A percentile compares a stretch with the other conserved stretches of the same genome.
These are phyloP conservation scores for Myanophis thanlyinensis DNA, from an alignment of 2,113 vertebrate genomes.

Conservation along the genomic window DNA sequence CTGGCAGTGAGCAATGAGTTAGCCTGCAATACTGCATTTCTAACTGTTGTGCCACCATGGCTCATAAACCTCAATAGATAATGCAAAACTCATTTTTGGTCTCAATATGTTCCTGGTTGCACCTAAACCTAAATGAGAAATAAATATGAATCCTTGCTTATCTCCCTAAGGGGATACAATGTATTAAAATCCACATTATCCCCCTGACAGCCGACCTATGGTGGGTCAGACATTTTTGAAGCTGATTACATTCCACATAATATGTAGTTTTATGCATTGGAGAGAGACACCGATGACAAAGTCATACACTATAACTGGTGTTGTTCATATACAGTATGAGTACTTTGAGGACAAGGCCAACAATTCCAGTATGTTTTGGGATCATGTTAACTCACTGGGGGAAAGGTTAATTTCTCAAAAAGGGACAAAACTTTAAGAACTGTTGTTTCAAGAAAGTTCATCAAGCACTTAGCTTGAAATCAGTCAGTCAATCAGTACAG, in stretches of 20 bases:
- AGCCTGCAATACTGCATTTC: too few relatives aligned
- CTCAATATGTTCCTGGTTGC: background rate
- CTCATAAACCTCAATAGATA: background rate
- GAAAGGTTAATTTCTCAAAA: background rate
- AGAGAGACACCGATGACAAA: background rate
- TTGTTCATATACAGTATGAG: too few relatives aligned
- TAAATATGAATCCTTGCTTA: background rate
- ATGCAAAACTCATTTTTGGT: background rate
- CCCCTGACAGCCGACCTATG: background rate
- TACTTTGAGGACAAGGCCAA: too few relatives aligned
- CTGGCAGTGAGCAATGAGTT: too few relatives aligned
- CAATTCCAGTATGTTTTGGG: background rate
- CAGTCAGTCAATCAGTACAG: background rate
- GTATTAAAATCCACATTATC: background rate
- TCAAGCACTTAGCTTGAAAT: background rate
- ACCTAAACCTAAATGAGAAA: background rate
- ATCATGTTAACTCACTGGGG: background rate
- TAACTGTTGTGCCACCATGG: too few relatives aligned
- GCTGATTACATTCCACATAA: background rate
- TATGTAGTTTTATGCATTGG: background rate
- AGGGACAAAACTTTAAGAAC: background rate
- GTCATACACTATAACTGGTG: background rate
- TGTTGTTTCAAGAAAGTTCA: background rate
- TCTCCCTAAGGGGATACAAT: background rate
- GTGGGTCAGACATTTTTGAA: background rate